A percentile compares a stretch with the other conserved stretches of the same genome.
These are phyloP conservation scores for Rhinolophus ferrumequinum DNA, from an alignment of 2,113 vertebrate species.

Conservation along the genomic window DNA sequence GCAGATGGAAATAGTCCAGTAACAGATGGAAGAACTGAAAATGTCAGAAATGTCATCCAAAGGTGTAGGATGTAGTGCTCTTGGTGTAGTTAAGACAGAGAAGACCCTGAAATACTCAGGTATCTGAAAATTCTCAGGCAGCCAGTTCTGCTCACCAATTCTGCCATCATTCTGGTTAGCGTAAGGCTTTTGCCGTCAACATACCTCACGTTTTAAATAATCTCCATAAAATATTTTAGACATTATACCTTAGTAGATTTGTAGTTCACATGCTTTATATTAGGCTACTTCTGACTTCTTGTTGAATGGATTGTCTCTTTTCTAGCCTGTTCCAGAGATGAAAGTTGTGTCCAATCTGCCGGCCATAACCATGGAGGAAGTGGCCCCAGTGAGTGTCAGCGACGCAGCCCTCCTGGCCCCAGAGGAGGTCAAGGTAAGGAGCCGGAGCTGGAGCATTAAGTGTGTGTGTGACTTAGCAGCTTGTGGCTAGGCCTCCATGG, in stretches of 20 bases:
- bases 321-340: constrained; percentile 94
- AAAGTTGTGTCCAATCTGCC: constrained; percentile 97
- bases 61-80: not conserved
- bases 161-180: rapidly evolving
- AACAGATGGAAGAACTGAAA: too few species aligned
- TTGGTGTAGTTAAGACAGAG: not conserved
- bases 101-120: not conserved
- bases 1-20: not conserved
- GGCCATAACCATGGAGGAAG: constrained; percentile 95
- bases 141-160: not conserved
- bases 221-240: not conserved
- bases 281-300: not conserved
- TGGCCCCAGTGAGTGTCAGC: constrained; percentile 94
- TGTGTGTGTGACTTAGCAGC: not conserved
- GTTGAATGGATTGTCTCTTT: not conserved
- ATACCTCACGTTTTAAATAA: not conserved
- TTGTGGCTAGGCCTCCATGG: not conserved
- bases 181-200: not conserved
- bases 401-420: constrained; percentile 94
- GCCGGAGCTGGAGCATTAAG: too few species aligned
- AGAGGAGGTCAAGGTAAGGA: constrained; percentile 95
- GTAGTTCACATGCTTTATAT: not conserved
- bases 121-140: too few species aligned
- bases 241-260: not conserved
- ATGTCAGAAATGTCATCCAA: not conserved